Evolutionary conservation across 2,888 invertebrate species (phyloP), one percentile per base, ranked within the genome.

Genomic region (Tetragonisca angustula): DNA sequence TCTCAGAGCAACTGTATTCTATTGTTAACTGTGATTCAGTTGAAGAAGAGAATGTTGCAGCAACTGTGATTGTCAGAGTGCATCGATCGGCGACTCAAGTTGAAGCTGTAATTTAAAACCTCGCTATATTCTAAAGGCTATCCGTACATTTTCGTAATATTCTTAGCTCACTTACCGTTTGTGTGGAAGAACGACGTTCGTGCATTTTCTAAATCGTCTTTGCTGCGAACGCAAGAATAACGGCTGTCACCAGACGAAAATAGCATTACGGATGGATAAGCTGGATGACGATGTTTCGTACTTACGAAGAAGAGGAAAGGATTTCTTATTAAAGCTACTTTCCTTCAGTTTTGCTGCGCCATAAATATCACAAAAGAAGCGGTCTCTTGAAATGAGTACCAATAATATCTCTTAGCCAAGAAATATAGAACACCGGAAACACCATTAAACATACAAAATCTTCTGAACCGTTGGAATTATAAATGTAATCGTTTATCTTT

Each of bases 221-320:
- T 75, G 4, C 73, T 71, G 9, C 27, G 52, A 49, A 56, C 52
- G 49, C 62, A 68, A 79, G 71, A 75, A 67, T 73, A 70, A 61
- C 69, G 72, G 6, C 72, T 43, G 59, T 59, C 68, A 54, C 56
- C 70, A 61, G 71, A 78, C 76, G 74, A 76, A 77, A 81, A 78
- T 71, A 79, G 79, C 65, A 73, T 84, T 81, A 84, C 54, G 73
- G 68, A 64, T 79, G 81, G 84, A 79, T 86, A 84, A 85, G 80
- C 84, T 80, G 84, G 81, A 83, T 84, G 79, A 85, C 84, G 83
- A 83, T 83, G 74, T 73, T 85, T 77, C 83, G 75, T 85, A 85
- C 79, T 83, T 83, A 77, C 24, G 50, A 65, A 36, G 61, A 61
- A 71, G 84, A 67, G 72, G 59, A 52, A 83, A 62, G 76, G 79